phyloP scores from a whole-genome alignment of 2,888 invertebrate species.

The Sarcophaga variegata region DNA sequence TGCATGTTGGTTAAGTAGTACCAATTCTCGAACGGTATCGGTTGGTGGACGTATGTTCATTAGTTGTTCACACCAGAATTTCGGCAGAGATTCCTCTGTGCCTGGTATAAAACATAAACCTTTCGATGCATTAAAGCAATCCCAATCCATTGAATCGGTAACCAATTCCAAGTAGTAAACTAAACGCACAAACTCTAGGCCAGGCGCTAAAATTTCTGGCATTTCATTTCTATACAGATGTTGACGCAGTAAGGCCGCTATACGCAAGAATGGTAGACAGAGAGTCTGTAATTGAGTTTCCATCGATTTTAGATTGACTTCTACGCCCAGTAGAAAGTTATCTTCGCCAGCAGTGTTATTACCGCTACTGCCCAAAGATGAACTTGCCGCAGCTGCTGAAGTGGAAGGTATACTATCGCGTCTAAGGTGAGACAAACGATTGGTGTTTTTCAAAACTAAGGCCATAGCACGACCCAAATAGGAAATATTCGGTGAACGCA shows the following conservation, averaged over 20 bases:
- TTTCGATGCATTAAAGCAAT: constrained; percentile 85
- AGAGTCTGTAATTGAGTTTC: constrained; percentile 87
- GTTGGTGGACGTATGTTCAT: constrained; percentile 82
- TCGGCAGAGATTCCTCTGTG: constrained; percentile 83
- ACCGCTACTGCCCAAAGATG: constrained; percentile 39
- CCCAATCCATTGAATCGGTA: constrained; percentile 86
- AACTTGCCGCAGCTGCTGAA: constrained; percentile 72
- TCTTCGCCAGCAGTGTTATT: constrained; percentile 16
- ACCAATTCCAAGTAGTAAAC: constrained; percentile 90
- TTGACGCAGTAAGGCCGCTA: constrained; percentile 91
- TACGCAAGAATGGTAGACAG: constrained; percentile 91
- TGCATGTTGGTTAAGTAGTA: constrained; percentile 87
- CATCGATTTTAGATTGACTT: constrained; percentile 80
- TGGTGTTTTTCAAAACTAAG: constrained; percentile 78
- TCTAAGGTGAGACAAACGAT: constrained; percentile 78
- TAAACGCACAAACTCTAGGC: constrained; percentile 89
- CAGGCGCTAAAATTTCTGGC: constrained; percentile 85
- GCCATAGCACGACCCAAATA: constrained; percentile 81
- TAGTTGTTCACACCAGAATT: constrained; percentile 88
- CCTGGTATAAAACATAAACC: constrained; percentile 85
- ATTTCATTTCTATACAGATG: constrained; percentile 91
- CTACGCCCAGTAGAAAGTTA: constrained; percentile 64
- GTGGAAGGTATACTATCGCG: constrained; percentile 78
- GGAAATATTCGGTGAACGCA: constrained; percentile 68
- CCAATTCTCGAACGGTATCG: constrained; percentile 84